Base-by-base conservation (phyloP, 2,113 vertebrate genomes). In the Trematocara macrostoma region DNA sequence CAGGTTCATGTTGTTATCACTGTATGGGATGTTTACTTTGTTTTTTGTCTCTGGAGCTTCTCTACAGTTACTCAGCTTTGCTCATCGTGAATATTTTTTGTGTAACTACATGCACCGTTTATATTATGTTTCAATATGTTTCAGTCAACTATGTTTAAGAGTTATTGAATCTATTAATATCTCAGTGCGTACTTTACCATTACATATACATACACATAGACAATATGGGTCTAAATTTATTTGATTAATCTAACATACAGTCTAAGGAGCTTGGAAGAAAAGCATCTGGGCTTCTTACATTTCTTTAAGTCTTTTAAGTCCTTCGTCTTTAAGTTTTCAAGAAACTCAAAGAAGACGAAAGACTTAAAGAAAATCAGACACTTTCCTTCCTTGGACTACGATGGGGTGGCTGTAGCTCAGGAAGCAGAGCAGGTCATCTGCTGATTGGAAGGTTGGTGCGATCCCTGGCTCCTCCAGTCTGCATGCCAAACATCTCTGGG, bases 71-170 rank as follows among this genome's bases (percentile, higher is more conserved):
- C 6, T 56, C 53, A 8, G 23, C 53, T 56, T 56, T 56, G 23
- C 53, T 26, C 6, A 56, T 56, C 53, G 1, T 55, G 20, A 55
- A 55, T 26, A 55, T 1, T 55, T 0, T 55, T 55, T 55, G 53
- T 55, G 53, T 55, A 55, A 55, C 53, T 55, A 55, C 53, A 26
- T 55, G 20, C 53, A 26, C 53, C 0, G 0, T 12, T n/a, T 23
- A 55, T 55, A 23, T 55, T 55, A 55, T 55, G 0, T 0, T 53
- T 53, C 52, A 53, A 53, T 0, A 11, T 53, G 0, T 53, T 55
- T 55, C 52, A 55, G 0, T 55, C 52, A 55, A 55, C 0, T 55
- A 23, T 55, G 52, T 55, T 12, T 55, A 55, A 23, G 0, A 55
- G 0, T 23, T 55, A 0, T 55, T 55, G 52, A 0, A n/a, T n/a